These are phyloP conservation scores for Morpho helenor DNA, from an alignment of 2,888 invertebrate genomes.

Conservation along the genomic window DNA sequence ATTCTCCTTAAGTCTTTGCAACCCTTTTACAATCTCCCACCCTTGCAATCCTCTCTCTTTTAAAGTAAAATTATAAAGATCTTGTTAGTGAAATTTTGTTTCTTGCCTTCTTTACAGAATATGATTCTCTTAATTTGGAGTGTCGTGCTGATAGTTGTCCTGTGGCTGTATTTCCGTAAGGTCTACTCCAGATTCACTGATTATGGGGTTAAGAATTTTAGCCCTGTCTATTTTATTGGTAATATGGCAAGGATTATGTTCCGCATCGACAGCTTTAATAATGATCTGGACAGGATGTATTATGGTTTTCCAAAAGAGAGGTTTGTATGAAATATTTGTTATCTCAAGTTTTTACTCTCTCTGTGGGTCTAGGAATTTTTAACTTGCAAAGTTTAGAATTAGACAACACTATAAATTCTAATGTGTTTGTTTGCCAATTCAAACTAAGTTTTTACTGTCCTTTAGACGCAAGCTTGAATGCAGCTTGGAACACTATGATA, in stretches of 20 bases:
- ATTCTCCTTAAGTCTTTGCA: too few species aligned
- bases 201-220: conserved; percentile 34
- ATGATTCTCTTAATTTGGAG: conserved; percentile 29
- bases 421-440: too few species aligned
- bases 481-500: too few species aligned
- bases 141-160: conserved; percentile 27
- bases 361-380: too few species aligned
- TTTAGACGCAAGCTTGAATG: too few species aligned
- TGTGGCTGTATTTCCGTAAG: conserved; percentile 35
- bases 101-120: not conserved
- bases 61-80: too few species aligned
- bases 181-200: conserved; percentile 35
- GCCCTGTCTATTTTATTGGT: conserved; percentile 35
- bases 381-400: too few species aligned
- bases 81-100: too few species aligned
- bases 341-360: not conserved
- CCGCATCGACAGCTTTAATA: conserved; percentile 33
- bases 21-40: too few species aligned
- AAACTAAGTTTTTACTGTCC: too few species aligned
- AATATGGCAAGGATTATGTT: conserved; percentile 29
- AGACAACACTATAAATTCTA: too few species aligned
- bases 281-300: conserved; percentile 30
- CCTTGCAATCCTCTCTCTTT: too few species aligned
- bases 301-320: conserved; percentile 35
- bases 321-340: conserved; percentile 24